Base-by-base conservation (phyloP, 2,113 vertebrate genomes). In the Pterophyllum scalare region DNA sequence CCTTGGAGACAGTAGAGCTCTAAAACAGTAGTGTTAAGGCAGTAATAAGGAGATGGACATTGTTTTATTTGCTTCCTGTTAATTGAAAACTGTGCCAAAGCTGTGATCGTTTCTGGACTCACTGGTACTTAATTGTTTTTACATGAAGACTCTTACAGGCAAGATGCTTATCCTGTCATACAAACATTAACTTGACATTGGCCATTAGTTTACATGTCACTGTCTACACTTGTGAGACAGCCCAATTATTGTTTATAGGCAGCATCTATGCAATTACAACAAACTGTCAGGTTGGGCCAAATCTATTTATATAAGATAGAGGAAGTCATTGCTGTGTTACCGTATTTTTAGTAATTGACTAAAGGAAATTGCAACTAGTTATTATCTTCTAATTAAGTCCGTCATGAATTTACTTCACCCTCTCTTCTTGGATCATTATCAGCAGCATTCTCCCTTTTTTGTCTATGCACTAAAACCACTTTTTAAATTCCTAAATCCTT, bases 1-100 rank as follows among this genome's bases (percentile, higher is more conserved):
- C 94, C 91, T 86, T 94, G 93, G 94, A 83, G 89, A 95, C 91
- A n/a, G 85, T 12, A 5, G 59, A 46, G 9, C 62, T 78, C 49
- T 40, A 80, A 85, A 89, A 86, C 59, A 87, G 64, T 81, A 14
- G 56, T 3, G 58, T 58, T 62, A 46, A 80, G 62, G 81, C 56
- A 38, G 40, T 56, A 64, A 75, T 24, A 80, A 81, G 74, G 54
- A 61, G 84, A 81, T 7, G 19, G 80, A 77, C 24, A 31, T 38
- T 2, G 80, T 78, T 84, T 81, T 65, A 79, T 89, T 88, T 80
- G 54, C 46, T 81, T 35, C 28, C 57, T 20, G 70, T 76, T 91
- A 91, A 91, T 93, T 91, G 88, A 88, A 90, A 86, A 80, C 20
- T 33, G 67, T 67, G 79, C 61, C 35, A 64, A 84, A 84, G 65